Conservation (phyloP, 1,140 invertebrate genomes). For the Drosophila bocqueti region DNA sequence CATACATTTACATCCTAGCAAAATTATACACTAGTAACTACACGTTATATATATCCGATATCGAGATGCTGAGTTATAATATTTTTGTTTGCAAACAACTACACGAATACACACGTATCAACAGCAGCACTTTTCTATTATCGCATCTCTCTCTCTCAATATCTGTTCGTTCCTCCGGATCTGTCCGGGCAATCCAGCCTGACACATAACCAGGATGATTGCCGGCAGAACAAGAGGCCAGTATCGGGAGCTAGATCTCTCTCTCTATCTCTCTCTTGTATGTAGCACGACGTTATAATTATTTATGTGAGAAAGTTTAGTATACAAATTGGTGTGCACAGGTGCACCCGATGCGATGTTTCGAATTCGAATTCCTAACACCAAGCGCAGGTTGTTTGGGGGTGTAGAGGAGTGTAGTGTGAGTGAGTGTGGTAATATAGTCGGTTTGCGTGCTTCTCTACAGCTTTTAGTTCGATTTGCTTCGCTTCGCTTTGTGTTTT, state of each 20-base stretch:
- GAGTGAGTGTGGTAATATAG: constrained; percentile 31
- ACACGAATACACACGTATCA: constrained; percentile 80
- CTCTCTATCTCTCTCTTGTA: constrained; percentile 25
- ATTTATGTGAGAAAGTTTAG: constrained; percentile 65
- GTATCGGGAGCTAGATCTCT: constrained; percentile 28
- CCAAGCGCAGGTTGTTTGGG: constrained; percentile 23
- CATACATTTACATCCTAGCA: constrained; percentile 81
- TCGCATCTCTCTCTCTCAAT: constrained; percentile 14
- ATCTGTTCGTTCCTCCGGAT: constrained; percentile 10
- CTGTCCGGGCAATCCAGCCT: constrained; percentile 11
- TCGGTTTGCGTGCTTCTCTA: constrained; percentile 69
- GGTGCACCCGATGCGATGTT: constrained; percentile 49
- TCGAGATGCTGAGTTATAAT: constrained; percentile 80
- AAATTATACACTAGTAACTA: constrained; percentile 83
- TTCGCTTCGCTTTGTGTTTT: constrained; percentile 48
- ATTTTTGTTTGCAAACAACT: constrained; percentile 78
- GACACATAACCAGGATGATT: constrained; percentile 1
- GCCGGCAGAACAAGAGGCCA: constrained; percentile 13
- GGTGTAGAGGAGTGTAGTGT: constrained; percentile 13
- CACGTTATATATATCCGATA: constrained; percentile 77
- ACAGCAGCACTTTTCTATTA: constrained; percentile 59
- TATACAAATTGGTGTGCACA: constrained; percentile 62
- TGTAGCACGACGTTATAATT: constrained; percentile 58
- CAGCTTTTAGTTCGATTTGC: constrained; percentile 64
- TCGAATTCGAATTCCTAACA: constrained; percentile 34